These are phyloP conservation scores for Gymnogyps californianus DNA, from an alignment of 2,113 vertebrate genomes.

Conservation along the genomic window DNA sequence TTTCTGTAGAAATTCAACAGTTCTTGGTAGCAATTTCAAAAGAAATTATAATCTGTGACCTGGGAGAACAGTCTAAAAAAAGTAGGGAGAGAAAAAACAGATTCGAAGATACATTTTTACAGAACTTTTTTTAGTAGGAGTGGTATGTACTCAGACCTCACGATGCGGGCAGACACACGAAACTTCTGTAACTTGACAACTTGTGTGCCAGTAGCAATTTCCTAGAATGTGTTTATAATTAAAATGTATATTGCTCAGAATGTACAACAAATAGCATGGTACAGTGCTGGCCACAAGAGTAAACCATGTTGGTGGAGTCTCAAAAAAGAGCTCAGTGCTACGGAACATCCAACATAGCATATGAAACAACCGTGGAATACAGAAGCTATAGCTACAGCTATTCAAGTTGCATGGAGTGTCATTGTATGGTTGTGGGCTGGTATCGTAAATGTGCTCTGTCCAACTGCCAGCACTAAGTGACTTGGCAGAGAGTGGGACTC, in stretches of 20 bases:
- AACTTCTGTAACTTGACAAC: not conserved
- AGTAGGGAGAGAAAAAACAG: not conserved
- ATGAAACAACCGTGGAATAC: not conserved
- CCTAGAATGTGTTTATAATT: not conserved
- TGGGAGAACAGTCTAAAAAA: not conserved
- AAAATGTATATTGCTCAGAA: not conserved
- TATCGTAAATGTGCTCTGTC: not conserved
- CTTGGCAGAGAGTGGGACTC: not conserved
- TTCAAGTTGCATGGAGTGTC: not conserved
- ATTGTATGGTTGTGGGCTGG: not conserved
- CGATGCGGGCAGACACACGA: rapidly evolving
- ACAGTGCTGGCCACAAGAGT: not conserved
- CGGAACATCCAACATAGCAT: not conserved
- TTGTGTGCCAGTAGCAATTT: not conserved
- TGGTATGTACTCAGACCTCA: not conserved
- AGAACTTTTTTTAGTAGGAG: not conserved
- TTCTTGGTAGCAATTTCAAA: not conserved
- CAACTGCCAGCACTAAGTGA: rapidly evolving
- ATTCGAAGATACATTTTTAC: not conserved
- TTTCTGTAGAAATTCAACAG: not conserved
- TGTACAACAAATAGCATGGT: not conserved
- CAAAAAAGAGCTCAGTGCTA: not conserved
- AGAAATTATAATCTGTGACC: not conserved
- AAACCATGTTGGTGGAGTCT: not conserved
- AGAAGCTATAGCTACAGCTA: not conserved